Base-by-base conservation (phyloP, 2,797 vertebrate genomes). In the Acridotheres tristis region DNA sequence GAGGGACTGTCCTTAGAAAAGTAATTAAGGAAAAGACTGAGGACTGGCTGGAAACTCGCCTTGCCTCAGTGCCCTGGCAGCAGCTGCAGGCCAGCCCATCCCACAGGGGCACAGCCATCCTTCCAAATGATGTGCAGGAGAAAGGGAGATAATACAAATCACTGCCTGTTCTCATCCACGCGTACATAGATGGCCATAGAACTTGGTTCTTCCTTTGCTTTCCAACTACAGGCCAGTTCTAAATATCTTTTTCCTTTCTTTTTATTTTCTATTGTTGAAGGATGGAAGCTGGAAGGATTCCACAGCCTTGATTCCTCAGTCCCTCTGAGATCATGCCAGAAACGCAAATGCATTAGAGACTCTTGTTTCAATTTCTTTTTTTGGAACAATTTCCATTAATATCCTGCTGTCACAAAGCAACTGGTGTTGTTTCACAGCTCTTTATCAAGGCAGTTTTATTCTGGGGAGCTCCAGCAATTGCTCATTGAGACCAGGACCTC, bases 401-500 rank as follows among this genome's bases (percentile, higher is more conserved):
- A 88, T 17, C 59, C 59, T 71, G 65, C 89, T 89, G 72, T 92
- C 93, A 76, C 57, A 88, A 71, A 91, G 42, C 79, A 76, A 86
- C 72, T 73, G 86, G 63, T 74, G 48, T 32, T 47, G 50, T 66
- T 96, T 88, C 75, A 40, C 90, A 94, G 54, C 55, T 89, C 84
- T 84, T 92, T 91, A 53, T 71, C 40, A 2, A 40, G 63, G 72
- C 50, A 74, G 26, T 55, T 93, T 67, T 85, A 38, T 80, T 81
- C 48, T 71, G 68, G 61, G 69, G 74, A 86, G 87, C 53, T 43
- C 13, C 85, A 81, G 61, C 3, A 13, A 4, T 58, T 78, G 27
- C 82, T 94, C 30, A 13, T 16, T 14, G 57, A 74, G 57, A n/a
- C 16, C 68, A 67, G 72, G 80, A 76, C 6, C 78, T 57, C 48